Percentiles rank a stretch among this genome's conserved stretches.
These are phyloP conservation scores for Apamea sordens DNA, from an alignment of 2,888 invertebrate species.

Conservation along the genomic window DNA sequence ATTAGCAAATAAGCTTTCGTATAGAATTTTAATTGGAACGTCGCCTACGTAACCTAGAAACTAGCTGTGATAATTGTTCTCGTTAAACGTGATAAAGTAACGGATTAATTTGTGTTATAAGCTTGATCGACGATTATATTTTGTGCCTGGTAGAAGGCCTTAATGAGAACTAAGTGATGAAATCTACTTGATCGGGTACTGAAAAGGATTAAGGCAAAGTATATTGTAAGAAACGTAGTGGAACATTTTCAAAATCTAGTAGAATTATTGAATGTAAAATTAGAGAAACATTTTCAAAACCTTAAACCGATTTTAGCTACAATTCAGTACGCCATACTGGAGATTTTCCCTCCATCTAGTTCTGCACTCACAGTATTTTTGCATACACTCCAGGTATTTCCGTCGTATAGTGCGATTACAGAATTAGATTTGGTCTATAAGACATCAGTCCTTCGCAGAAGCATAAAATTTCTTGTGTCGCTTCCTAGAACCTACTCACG, in stretches of 20 bases:
- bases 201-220: background rate
- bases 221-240: background rate
- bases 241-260: constrained; percentile 12
- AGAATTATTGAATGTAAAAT: background rate
- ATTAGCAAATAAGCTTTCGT: constrained; percentile 63
- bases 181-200: constrained; percentile 32
- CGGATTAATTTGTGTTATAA: constrained; percentile 52
- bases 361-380: constrained; percentile 42
- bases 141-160: constrained; percentile 10
- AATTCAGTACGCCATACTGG: background rate
- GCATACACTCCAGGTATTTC: constrained; percentile 59
- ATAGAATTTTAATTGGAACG: constrained; percentile 64
- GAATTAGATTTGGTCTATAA: constrained; percentile 62
- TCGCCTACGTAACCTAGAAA: constrained; percentile 63
- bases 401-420: constrained; percentile 56
- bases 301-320: background rate
- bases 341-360: background rate
- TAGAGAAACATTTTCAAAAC: background rate
- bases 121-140: constrained; percentile 39
- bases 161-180: constrained; percentile 42
- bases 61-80: constrained; percentile 53
- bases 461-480: constrained; percentile 62
- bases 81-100: constrained; percentile 57
- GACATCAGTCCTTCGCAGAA: constrained; percentile 70
- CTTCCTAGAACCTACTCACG: constrained; percentile 69